Base-by-base conservation (phyloP, 2,888 invertebrate species). In the Papilio protenor region DNA sequence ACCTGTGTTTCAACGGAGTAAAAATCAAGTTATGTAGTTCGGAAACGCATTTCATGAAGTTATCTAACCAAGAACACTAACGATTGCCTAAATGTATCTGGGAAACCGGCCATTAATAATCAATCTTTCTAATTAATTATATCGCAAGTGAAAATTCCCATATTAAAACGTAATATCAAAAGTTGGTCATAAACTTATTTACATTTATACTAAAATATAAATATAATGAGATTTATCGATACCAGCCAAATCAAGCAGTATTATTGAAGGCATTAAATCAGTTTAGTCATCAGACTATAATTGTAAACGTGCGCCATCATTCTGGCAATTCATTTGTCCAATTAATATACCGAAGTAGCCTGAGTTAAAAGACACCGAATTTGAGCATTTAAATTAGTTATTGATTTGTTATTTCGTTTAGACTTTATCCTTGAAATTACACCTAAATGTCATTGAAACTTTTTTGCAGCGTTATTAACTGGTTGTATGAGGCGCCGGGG, bases 401-500 rank as follows among this genome's bases (percentile, higher is more conserved):
- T 40, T 64, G 27, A 72, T 72, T 76, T 76, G 49, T 76, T 70
- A 59, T 71, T 77, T 55, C 21, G 52, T 33, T 40, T 40, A 74
- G 47, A 80, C 73, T 77, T 81, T 81, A 61, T 75, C 76, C 79
- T 79, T 81, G 79, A 80, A 80, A 55, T 70, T 83, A 81, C 80
- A 78, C 76, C 73, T 79, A 84, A 85, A 85, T 87, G 84, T 84
- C 85, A 84, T 84, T 84, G 82, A 82, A 83, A 81, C 74, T 85
- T 86, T 59, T 85, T 84, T 84, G 80, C 77, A n/a, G 57, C 57
- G 55, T 14, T 71, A 64, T 77, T 76, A 80, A 80, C 79, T 66
- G 80, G 80, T 81, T 72, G 73, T 77, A 27, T 77, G 70, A 78
- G 79, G 77, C 82, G 77, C 76, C 73, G 80, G 80, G 80, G 82